Evolutionary conservation across 1,140 invertebrate species (phyloP), one percentile per base, ranked within the genome.

Genomic region (Drosophila persimilis): DNA sequence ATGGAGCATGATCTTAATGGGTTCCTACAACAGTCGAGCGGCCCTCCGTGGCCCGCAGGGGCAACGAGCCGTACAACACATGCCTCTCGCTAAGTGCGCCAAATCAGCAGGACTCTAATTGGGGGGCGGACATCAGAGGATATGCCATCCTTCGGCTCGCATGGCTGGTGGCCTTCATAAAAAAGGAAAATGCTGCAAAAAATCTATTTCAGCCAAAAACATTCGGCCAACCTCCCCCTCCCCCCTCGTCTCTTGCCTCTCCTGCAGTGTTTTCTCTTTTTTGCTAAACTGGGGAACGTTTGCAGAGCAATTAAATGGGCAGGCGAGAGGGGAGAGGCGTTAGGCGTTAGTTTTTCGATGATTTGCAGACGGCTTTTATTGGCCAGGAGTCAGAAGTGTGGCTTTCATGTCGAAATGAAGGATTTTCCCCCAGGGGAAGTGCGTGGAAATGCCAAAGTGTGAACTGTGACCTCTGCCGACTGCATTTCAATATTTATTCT

Each of bases 1-100:
- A 86, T 86, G 83, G 83, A 88, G 83, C 83, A 86, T 86, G 83
- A 86, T 86, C 81, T 88, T 86, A 86, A 86, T 86, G 83, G 83
- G 77, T 83, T 88, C 75, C 81, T 75, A 81, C 75, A 88, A 75
- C 77, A 75, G 71, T 55, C 63, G 75, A 75, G 71, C 51, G 63
- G n/a, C 2, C 29, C 20, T 20, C 20, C 48, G 51, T 4, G 29
- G 47, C 0, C 20, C 15, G 41, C 41, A 9, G 8, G 44, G 48
- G 17, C 72, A 83, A 39, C 59, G 62, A 77, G 62, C 61, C 74
- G 45, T 73, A 66, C 55, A 74, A 76, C 64, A 77, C 74, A 77
- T 88, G 75, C 67, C 80, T 46, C 48, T 65, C 54, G 78, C 83
- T 78, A 86, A 86, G 83, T 88, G 74, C 83, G 83, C 78, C 83